phyloP scores from a whole-genome alignment of 2,888 invertebrate genomes.

The Actias luna region DNA sequence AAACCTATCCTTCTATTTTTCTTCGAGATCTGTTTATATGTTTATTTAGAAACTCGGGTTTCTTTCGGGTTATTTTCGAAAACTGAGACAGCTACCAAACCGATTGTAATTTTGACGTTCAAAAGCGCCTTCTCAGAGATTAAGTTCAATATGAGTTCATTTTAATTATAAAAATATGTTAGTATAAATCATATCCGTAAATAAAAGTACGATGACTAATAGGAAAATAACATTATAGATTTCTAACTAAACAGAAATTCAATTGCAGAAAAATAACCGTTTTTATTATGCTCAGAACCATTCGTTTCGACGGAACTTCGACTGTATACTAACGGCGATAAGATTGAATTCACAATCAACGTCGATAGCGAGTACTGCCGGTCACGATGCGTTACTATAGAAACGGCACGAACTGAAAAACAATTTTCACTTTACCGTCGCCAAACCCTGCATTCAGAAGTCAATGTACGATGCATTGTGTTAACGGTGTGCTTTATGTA shows the following conservation, averaged over 20 bases:
- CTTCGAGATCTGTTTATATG: too few species aligned
- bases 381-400: constrained; percentile 59
- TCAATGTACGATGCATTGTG: neutral
- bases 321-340: constrained; percentile 19
- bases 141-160: too few species aligned
- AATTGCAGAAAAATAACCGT: constrained; percentile 42
- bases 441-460: constrained; percentile 17
- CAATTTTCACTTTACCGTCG: constrained; percentile 29
- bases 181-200: neutral
- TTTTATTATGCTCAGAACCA: constrained; percentile 31
- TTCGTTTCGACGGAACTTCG: constrained; percentile 17
- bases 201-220: constrained; percentile 9
- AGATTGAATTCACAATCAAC: constrained; percentile 27
- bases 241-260: constrained; percentile 44
- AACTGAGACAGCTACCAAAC: too few species aligned
- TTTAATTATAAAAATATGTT: too few species aligned
- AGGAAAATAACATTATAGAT: constrained; percentile 19
- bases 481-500: neutral
- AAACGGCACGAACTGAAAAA: constrained; percentile 62
- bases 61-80: too few species aligned
- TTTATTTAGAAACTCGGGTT: too few species aligned
- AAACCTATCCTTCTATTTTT: too few species aligned
- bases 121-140: too few species aligned
- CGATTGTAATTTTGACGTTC: too few species aligned
- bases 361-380: constrained; percentile 41